phyloP scores from a whole-genome alignment of 2,113 vertebrate genomes.

The Varanus komodoensis region DNA sequence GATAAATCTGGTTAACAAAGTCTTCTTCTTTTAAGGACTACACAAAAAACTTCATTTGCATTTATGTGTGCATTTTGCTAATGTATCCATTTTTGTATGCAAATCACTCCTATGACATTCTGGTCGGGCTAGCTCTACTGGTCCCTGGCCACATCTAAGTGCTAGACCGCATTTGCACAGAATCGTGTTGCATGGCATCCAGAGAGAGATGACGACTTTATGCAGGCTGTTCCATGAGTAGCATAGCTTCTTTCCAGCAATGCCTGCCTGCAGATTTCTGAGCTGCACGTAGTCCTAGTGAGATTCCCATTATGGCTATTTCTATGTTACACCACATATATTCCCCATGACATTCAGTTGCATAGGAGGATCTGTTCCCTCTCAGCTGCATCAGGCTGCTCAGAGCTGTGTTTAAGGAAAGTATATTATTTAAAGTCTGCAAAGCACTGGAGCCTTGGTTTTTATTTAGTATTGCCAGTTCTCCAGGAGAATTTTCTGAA shows the following conservation, averaged over 20 bases:
- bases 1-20: no score
- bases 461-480: background rate
- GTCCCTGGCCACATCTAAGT: background rate
- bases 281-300: conserved; percentile 53
- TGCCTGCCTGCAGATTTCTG: conserved; percentile 53
- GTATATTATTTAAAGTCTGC: conserved; percentile 28
- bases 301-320: conserved; percentile 48
- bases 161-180: background rate
- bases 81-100: no score
- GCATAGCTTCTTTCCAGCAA: conserved; percentile 45
- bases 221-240: conserved; percentile 3
- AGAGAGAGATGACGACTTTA: background rate
- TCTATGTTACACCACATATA: conserved; percentile 50
- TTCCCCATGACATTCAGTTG: conserved; percentile 49
- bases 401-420: conserved; percentile 30
- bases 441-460: conserved; percentile 33
- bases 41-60: no score
- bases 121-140: background rate
- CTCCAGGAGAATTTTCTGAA: conserved; percentile 2
- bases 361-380: conserved; percentile 46
- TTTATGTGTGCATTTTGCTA: no score
- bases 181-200: background rate
- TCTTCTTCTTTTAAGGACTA: no score
- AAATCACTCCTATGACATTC: background rate
- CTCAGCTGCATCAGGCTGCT: conserved; percentile 44